Base-by-base conservation (phyloP, 2,888 invertebrate species). In the Biston betularia region DNA sequence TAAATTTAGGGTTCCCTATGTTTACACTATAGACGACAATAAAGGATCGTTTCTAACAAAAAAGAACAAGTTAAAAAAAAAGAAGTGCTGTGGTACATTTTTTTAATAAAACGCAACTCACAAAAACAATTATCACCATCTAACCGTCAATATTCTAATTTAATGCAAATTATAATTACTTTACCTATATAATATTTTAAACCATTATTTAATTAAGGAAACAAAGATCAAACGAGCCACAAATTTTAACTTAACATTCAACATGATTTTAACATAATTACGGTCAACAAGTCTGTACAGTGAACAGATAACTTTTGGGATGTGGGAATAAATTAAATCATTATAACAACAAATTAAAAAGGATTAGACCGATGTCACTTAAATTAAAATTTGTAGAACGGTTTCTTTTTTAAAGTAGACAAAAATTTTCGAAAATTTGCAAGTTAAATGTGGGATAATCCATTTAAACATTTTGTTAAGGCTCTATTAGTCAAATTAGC, bases 241-340 rank as follows among this genome's bases (percentile, higher is more conserved):
- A 48, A 48, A 33, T 48, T 38, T 34, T 52, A 75, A 76, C 71
- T 76, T 15, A 35, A 48, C 34, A 52, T 62, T 76, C 72, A 71
- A 74, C 75, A 78, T 15, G 15, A 38, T 14, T 14, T 38, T 79
- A 79, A 80, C 75, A 79, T 79, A 79, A 81, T 82, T 81, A 81
- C 63, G 67, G 64, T 56, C 57, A 54, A 72, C 73, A 77, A 78
- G 75, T 75, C 72, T 74, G 71, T 40, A 46, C 69, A 70, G 65
- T 68, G 69, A 55, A 75, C 66, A 71, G 74, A 71, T 73, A 75
- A 76, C 76, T 74, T 76, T 71, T 58, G 63, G 71, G 69, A n/a
- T 68, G 71, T 65, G 74, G 63, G 76, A 76, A 79, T 78, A 79
- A 76, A 80, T 83, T 79, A 80, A 75, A 76, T 80, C 79, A 80